phyloP scores from a whole-genome alignment of 2,797 vertebrate species.

The Dryobates pubescens region DNA sequence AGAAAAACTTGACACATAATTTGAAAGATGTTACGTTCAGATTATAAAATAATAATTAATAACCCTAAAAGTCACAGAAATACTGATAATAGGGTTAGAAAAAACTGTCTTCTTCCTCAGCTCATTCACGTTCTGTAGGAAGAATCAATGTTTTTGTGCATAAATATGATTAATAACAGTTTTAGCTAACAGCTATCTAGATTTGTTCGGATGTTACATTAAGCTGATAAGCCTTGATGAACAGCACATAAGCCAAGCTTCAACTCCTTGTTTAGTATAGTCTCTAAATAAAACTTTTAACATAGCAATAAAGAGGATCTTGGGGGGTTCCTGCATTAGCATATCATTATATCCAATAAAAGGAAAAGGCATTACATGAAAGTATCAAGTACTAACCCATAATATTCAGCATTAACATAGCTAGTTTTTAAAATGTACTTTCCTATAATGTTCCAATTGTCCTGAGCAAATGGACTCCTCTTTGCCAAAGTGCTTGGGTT shows the following conservation, averaged over 20 bases:
- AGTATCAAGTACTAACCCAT: background rate
- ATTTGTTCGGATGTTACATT: background rate
- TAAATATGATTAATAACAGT: background rate
- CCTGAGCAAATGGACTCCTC: background rate
- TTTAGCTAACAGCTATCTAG: background rate
- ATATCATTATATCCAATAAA: background rate
- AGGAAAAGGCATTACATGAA: background rate
- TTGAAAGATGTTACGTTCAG: background rate
- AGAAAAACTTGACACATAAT: background rate
- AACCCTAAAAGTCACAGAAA: background rate
- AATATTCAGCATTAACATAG: rapidly evolving
- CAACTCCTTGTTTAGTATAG: background rate
- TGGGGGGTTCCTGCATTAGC: background rate
- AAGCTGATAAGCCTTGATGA: background rate
- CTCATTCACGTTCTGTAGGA: background rate
- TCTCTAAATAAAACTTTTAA: background rate
- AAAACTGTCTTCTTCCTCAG: background rate
- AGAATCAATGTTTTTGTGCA: background rate
- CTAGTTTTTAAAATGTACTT: background rate
- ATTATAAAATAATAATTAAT: background rate
- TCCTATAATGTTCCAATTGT: background rate
- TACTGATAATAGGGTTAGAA: background rate
- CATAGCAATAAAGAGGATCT: background rate
- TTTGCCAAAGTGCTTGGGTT: too few species aligned
- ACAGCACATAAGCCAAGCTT: background rate